Conservation (phyloP, 2,797 vertebrate species). For the Gallirallus australis region DNA sequence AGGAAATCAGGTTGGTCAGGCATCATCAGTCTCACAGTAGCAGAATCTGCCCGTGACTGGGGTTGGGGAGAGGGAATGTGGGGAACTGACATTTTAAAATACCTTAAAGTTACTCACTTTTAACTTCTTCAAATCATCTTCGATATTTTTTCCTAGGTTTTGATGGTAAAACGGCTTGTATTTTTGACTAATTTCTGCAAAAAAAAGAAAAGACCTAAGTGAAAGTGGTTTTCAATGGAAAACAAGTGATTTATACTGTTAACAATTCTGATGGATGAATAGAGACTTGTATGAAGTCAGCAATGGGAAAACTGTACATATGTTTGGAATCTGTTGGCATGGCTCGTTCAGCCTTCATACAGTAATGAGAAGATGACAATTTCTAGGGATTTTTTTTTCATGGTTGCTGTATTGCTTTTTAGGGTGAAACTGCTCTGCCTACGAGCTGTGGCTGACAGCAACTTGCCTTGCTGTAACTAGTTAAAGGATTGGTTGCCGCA, state of each 20-base stretch:
- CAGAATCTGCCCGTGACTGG: background rate
- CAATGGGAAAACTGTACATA: background rate
- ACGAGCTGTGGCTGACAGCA: background rate
- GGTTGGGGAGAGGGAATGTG: background rate
- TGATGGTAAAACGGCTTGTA: constrained; percentile 85
- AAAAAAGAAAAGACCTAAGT: constrained; percentile 22
- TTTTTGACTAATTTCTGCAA: constrained; percentile 81
- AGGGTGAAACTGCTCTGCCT: background rate
- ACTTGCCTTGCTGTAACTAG: background rate
- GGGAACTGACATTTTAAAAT: background rate
- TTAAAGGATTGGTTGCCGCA: background rate
- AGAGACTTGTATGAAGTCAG: background rate
- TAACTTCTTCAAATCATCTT: constrained; percentile 80
- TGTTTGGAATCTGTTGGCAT: background rate
- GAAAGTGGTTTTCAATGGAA: background rate
- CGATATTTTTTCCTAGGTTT: constrained; percentile 76
- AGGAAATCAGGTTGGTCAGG: background rate
- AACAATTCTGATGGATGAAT: background rate
- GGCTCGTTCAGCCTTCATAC: background rate
- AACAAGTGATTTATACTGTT: background rate
- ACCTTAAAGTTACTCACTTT: constrained; percentile 79
- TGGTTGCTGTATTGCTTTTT: background rate
- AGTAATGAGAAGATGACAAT: background rate
- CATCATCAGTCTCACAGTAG: background rate
- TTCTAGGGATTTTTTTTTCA: background rate